These are phyloP conservation scores for Isotomurus palustris DNA, from an alignment of 2,888 invertebrate species.

Conservation along the genomic window DNA sequence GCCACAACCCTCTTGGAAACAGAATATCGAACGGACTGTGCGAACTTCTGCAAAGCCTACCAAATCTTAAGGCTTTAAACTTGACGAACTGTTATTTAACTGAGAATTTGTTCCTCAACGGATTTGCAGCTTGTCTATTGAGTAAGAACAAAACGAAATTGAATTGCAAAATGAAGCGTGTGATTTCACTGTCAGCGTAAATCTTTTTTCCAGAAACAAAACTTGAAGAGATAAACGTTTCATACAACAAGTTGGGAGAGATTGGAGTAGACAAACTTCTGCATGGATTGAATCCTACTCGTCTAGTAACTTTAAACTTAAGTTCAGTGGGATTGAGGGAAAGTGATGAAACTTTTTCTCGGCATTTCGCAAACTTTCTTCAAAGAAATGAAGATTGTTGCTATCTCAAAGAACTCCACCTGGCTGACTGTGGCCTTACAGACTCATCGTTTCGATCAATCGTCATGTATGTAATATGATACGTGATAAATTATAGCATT, in stretches of 20 bases:
- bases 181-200: not conserved
- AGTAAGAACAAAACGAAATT: slow-evolving; percentile 10
- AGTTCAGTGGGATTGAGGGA: slow-evolving; percentile 8
- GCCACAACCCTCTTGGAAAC: slow-evolving; percentile 41
- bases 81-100: slow-evolving; percentile 35
- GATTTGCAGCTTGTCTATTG: too few species aligned
- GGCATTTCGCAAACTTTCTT: slow-evolving; percentile 17
- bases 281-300: slow-evolving; percentile 17
- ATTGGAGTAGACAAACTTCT: slow-evolving; percentile 27
- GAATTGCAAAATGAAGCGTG: slow-evolving; percentile 5
- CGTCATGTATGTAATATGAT: too few species aligned
- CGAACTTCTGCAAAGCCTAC: slow-evolving; percentile 22
- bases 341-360: slow-evolving; percentile 4
- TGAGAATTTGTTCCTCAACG: slow-evolving; percentile 24
- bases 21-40: slow-evolving; percentile 15
- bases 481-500: too few species aligned
- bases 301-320: slow-evolving; percentile 20
- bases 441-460: slow-evolving; percentile 15
- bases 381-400: slow-evolving; percentile 31
- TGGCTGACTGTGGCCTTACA: slow-evolving; percentile 22
- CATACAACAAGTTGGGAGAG: slow-evolving; percentile 34
- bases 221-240: slow-evolving; percentile 36
- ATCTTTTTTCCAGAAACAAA: slow-evolving; percentile 22
- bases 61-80: slow-evolving; percentile 22
- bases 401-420: slow-evolving; percentile 12